Percentiles rank a stretch among this genome's conserved stretches.
Conservation (phyloP, 2,888 invertebrate species). For the Ptychoptera albimana region DNA sequence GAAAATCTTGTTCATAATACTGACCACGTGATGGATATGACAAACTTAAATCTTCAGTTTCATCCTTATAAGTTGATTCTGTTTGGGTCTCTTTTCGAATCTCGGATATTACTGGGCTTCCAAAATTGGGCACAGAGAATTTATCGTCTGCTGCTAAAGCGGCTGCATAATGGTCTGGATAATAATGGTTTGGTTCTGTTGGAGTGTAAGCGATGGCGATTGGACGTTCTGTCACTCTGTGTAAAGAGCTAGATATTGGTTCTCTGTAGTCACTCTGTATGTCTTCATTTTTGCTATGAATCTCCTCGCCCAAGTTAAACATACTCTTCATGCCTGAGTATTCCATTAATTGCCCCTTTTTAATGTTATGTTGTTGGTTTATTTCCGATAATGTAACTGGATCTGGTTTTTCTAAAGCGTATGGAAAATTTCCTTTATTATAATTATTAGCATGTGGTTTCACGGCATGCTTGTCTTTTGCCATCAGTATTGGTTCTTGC, state of each 20-base stretch:
- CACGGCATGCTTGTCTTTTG: conserved; percentile 24
- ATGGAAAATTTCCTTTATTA: conserved; percentile 43
- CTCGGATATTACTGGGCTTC: conserved; percentile 33
- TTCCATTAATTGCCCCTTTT: conserved; percentile 22
- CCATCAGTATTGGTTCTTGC: conserved; percentile 31
- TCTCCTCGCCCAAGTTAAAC: conserved; percentile 15
- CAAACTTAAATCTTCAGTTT: conserved; percentile 16
- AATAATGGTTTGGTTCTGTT: conserved; percentile 30
- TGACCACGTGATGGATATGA: conserved; percentile 20
- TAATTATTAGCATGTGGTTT: background rate
- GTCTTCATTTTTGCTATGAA: conserved; percentile 9
- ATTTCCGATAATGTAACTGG: conserved; percentile 23
- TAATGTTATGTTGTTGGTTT: conserved; percentile 21
- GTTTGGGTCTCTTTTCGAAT: conserved; percentile 28
- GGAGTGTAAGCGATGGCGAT: conserved; percentile 50
- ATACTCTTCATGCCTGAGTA: background rate
- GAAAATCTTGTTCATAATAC: conserved; percentile 36
- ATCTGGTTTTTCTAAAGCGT: conserved; percentile 44
- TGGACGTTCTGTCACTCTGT: conserved; percentile 36
- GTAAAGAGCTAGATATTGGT: conserved; percentile 27
- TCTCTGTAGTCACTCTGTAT: conserved; percentile 14
- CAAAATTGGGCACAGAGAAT: conserved; percentile 33
- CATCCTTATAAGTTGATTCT: conserved; percentile 20
- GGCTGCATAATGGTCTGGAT: conserved; percentile 6
- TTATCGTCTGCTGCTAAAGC: conserved; percentile 13